These are phyloP conservation scores for Climacteris rufus DNA, from an alignment of 2,113 vertebrate species.

Conservation along the genomic window DNA sequence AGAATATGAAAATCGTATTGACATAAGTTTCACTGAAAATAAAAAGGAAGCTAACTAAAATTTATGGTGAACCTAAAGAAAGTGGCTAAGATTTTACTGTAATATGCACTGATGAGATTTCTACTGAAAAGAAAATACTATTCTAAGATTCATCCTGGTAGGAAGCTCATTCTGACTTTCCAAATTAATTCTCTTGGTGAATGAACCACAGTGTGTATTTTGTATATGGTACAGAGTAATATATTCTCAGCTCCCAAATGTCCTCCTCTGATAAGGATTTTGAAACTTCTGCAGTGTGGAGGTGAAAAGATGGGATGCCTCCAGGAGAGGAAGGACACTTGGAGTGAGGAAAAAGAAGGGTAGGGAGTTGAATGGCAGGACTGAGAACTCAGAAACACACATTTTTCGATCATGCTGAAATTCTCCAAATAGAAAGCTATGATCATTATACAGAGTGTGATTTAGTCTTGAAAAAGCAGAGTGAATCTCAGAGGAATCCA, in stretches of 20 bases:
- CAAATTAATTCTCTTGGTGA: neutral
- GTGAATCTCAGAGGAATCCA: neutral
- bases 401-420: neutral
- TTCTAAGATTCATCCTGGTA: neutral
- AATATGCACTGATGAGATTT: neutral
- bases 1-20: neutral
- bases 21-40: neutral
- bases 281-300: neutral
- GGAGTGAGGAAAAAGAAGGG: neutral
- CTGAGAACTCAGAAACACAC: neutral
- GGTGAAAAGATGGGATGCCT: neutral
- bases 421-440: neutral
- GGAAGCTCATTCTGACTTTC: neutral
- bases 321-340: neutral
- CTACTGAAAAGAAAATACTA: neutral
- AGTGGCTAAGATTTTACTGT: neutral
- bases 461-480: slow-evolving; percentile 22
- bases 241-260: neutral
- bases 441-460: neutral
- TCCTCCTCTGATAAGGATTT: neutral
- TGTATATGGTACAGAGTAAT: neutral
- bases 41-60: neutral
- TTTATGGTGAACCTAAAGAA: neutral
- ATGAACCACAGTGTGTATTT: neutral
- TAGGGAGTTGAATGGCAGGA: neutral